These are phyloP conservation scores for Vicugna pacos DNA, from an alignment of 2,113 vertebrate species.

Conservation along the genomic window DNA sequence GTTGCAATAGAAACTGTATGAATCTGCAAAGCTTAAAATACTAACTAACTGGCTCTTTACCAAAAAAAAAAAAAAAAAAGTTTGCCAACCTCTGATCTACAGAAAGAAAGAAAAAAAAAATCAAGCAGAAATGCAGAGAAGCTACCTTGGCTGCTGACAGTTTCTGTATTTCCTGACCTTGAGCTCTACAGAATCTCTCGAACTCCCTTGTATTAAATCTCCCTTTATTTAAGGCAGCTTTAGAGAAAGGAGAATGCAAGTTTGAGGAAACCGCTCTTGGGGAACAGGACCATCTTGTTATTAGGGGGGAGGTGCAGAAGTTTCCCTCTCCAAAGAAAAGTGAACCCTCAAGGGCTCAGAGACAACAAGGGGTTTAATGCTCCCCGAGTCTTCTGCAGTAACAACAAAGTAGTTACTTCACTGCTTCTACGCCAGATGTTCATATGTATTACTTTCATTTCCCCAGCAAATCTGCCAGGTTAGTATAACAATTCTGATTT, in stretches of 20 bases:
- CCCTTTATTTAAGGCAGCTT: not conserved
- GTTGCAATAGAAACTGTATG: not conserved
- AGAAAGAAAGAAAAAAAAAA: constrained; percentile 46
- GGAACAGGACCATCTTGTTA: not conserved
- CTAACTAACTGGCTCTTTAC: not conserved
- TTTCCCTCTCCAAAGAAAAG: not conserved
- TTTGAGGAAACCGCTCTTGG: not conserved
- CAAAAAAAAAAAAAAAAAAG: not conserved
- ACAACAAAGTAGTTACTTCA: not conserved
- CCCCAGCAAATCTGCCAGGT: not conserved
- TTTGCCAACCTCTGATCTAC: not conserved
- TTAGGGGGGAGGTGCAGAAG: not conserved
- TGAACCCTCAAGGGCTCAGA: not conserved
- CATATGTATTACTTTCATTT: not conserved
- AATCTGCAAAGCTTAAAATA: constrained; percentile 12
- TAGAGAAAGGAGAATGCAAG: not conserved
- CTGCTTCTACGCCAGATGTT: not conserved
- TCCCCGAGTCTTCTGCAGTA: not conserved
- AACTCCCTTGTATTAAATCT: not conserved
- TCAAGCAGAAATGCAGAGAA: not conserved
- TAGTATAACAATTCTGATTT: not conserved
- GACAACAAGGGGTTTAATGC: not conserved
- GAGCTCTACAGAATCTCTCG: not conserved
- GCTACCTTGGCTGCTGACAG: not conserved
- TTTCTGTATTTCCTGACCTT: not conserved